Evolutionary conservation across 2,888 invertebrate genomes (phyloP).

Genomic region (Pyrrhia umbra): DNA sequence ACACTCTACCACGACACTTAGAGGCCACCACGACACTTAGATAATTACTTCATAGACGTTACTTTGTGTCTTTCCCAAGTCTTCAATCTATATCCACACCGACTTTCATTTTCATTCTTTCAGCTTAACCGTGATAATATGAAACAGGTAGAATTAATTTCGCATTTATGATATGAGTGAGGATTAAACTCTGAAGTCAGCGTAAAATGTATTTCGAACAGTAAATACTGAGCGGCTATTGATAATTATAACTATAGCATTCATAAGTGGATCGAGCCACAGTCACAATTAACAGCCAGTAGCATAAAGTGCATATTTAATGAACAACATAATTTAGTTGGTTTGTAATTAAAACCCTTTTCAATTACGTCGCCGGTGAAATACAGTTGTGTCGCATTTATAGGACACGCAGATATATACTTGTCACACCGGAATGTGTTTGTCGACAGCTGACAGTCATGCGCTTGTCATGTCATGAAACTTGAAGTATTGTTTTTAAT

Average conservation of each 20-base stretch:
- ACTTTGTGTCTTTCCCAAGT: too few relatives aligned
- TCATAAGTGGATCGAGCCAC: constrained; percentile 51
- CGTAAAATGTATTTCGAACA: constrained; percentile 16
- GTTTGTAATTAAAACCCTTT: constrained; percentile 70
- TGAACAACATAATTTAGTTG: constrained; percentile 64
- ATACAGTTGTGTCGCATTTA: constrained; percentile 56
- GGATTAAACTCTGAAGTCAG: too few relatives aligned
- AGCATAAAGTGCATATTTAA: constrained; percentile 64
- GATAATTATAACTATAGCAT: constrained; percentile 23
- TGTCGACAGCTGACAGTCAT: constrained; percentile 46
- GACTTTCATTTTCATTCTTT: too few relatives aligned
- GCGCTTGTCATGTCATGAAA: constrained; percentile 7
- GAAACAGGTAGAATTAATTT: too few relatives aligned
- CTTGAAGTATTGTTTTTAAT: constrained; percentile 14
- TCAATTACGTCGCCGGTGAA: constrained; percentile 63
- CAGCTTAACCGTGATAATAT: too few relatives aligned
- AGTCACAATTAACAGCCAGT: constrained; percentile 51
- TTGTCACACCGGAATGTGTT: constrained; percentile 35
- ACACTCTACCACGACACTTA: too few relatives aligned
- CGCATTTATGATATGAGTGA: too few relatives aligned
- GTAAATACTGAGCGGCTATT: constrained; percentile 32
- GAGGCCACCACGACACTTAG: too few relatives aligned
- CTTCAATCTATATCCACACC: too few relatives aligned
- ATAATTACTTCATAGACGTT: too few relatives aligned
- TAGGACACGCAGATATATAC: constrained; percentile 1